Evolutionary conservation across 2,888 invertebrate genomes (phyloP).

Genomic region (Hydroisotoma schaefferi): DNA sequence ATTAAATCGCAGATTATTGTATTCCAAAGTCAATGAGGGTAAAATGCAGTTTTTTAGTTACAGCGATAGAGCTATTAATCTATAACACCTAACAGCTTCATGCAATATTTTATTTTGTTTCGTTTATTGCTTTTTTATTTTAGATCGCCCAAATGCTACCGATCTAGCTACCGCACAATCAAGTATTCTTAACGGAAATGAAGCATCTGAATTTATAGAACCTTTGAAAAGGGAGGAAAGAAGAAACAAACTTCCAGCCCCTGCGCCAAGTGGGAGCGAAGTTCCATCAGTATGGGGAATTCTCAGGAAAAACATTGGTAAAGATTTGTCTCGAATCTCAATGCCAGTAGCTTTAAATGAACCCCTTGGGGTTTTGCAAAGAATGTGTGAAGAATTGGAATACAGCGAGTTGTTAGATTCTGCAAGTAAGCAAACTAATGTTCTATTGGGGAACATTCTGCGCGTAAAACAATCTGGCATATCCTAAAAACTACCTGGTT

Average conservation of each 20-base stretch:
- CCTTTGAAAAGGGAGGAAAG: slow-evolving; percentile 54
- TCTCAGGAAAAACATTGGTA: slow-evolving; percentile 76
- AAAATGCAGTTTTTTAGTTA: too few species aligned
- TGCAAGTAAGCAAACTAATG: slow-evolving; percentile 58
- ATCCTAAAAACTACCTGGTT: too few species aligned
- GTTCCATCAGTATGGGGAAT: slow-evolving; percentile 77
- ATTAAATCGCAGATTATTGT: too few species aligned
- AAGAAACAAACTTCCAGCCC: slow-evolving; percentile 66
- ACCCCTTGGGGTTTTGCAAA: slow-evolving; percentile 73
- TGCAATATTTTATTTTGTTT: slow-evolving; percentile 10
- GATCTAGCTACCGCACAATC: slow-evolving; percentile 19
- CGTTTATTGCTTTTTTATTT: slow-evolving; percentile 25
- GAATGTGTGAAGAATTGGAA: slow-evolving; percentile 78
- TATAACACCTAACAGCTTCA: slow-evolving; percentile 29
- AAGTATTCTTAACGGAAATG: slow-evolving; percentile 43
- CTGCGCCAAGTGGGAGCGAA: slow-evolving; percentile 66
- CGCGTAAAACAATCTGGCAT: too few species aligned
- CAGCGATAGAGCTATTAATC: slow-evolving; percentile 32
- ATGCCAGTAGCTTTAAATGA: slow-evolving; percentile 76
- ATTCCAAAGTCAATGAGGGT: too few species aligned
- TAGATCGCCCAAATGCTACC: slow-evolving; percentile 29
- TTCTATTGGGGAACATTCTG: too few species aligned
- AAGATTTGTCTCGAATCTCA: slow-evolving; percentile 77
- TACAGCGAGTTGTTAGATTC: slow-evolving; percentile 76
- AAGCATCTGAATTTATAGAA: slow-evolving; percentile 45